phyloP scores from a whole-genome alignment of 2,888 invertebrate species.

The Diplolepis rosae region DNA sequence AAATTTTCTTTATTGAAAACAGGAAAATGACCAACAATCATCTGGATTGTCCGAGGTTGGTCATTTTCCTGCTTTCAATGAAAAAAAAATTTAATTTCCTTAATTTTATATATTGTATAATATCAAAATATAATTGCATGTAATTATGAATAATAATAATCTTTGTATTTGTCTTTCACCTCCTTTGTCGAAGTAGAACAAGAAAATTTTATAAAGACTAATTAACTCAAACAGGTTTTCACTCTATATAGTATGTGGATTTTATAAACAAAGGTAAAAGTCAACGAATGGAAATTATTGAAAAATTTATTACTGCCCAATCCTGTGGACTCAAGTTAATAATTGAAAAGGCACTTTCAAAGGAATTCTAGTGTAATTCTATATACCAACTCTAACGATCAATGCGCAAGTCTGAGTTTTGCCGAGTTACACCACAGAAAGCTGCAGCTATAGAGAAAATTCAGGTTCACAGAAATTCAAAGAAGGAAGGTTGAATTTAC shows the following conservation, averaged over 20 bases:
- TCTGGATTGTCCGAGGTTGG: too few relatives aligned
- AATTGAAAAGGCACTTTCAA: constrained; percentile 14
- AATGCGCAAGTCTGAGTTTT: constrained; percentile 28
- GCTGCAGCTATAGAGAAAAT: too few relatives aligned
- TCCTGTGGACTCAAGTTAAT: constrained; percentile 2
- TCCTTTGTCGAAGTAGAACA: neutral
- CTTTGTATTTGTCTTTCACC: neutral
- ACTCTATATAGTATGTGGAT: neutral
- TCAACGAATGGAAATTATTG: neutral
- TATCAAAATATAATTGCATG: neutral
- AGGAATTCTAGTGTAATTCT: constrained; percentile 6
- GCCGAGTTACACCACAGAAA: too few relatives aligned
- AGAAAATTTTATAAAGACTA: neutral
- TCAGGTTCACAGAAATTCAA: neutral
- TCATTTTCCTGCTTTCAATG: too few relatives aligned
- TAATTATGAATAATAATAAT: too few relatives aligned
- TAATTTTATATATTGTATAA: neutral
- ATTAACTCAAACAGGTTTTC: neutral
- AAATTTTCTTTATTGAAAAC: too few relatives aligned
- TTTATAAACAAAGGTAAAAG: neutral
- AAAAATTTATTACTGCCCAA: constrained; percentile 7
- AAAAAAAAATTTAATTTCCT: too few relatives aligned
- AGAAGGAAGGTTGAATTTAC: neutral
- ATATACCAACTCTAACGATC: constrained; percentile 23
- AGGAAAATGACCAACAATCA: too few relatives aligned